Evolutionary conservation across 1,140 invertebrate genomes (phyloP).

Genomic region (Scaptodrosophila lebanonensis): DNA sequence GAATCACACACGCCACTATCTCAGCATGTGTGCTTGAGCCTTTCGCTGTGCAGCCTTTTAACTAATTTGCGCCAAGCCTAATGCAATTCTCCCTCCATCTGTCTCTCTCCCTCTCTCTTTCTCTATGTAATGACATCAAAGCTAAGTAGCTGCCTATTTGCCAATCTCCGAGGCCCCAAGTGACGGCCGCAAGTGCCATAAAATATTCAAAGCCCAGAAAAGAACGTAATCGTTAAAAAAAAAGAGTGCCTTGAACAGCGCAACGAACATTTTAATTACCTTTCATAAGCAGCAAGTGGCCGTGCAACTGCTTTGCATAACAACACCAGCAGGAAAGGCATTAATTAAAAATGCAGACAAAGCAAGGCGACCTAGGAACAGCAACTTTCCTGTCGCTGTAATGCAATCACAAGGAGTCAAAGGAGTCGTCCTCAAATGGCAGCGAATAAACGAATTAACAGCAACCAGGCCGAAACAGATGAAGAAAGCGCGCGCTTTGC

Average conservation of each 20-base stretch:
- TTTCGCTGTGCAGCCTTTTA: constrained; percentile 39
- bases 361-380: constrained; percentile 8
- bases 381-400: too few species aligned
- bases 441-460: constrained; percentile 69
- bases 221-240: too few species aligned
- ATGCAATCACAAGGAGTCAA: constrained; percentile 4
- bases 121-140: constrained; percentile 42
- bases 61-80: constrained; percentile 57
- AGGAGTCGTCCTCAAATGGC: background rate
- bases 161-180: too few species aligned
- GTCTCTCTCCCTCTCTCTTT: too few species aligned
- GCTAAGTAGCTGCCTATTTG: background rate
- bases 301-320: constrained; percentile 55
- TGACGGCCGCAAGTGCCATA: constrained; percentile 17
- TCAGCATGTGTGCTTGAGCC: constrained; percentile 21
- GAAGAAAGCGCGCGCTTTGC: too few species aligned
- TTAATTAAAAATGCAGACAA: constrained; percentile 71
- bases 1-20: background rate
- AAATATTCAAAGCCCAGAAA: constrained; percentile 65
- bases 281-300: constrained; percentile 50
- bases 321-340: constrained; percentile 49
- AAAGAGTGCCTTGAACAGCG: constrained; percentile 53
- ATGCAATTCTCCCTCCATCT: too few species aligned
- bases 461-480: too few species aligned
- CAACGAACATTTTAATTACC: constrained; percentile 65